Evolutionary conservation across 2,797 vertebrate species (phyloP).

Genomic region (Eurystomus glaucurus): DNA sequence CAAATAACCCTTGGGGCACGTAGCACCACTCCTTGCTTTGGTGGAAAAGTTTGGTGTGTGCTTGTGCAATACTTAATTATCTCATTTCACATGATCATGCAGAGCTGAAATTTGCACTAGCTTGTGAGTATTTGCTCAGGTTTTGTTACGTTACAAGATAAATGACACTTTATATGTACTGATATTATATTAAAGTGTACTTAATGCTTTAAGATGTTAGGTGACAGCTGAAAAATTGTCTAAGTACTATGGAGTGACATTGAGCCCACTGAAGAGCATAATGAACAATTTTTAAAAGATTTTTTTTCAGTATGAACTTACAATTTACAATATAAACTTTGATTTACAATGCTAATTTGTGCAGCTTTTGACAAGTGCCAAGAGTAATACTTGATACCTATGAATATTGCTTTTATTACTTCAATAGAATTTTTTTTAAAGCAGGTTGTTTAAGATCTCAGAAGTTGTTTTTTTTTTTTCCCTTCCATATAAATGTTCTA

Average conservation of each 20-base stretch:
- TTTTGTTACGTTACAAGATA: neutral
- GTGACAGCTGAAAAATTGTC: neutral
- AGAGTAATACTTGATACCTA: neutral
- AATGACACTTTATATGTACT: neutral
- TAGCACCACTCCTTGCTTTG: slow-evolving; percentile 19
- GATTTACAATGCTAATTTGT: slow-evolving; percentile 28
- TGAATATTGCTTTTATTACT: neutral
- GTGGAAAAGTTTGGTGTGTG: slow-evolving; percentile 13
- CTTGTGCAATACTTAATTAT: slow-evolving; percentile 53
- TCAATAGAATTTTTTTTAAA: neutral
- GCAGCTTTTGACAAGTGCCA: slow-evolving; percentile 7
- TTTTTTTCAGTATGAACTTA: neutral
- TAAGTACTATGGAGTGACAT: neutral
- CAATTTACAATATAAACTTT: neutral
- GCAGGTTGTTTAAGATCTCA: neutral
- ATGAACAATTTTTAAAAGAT: neutral
- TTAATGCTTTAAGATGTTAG: neutral
- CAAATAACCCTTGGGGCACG: neutral
- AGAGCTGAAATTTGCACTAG: slow-evolving; percentile 48
- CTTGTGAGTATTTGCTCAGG: slow-evolving; percentile 7
- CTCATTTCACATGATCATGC: neutral
- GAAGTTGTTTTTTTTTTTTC: neutral
- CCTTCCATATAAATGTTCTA: neutral
- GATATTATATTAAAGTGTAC: neutral
- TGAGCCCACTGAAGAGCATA: neutral